Conservation (phyloP, 2,113 vertebrate species). For the Bubalus kerabau region DNA sequence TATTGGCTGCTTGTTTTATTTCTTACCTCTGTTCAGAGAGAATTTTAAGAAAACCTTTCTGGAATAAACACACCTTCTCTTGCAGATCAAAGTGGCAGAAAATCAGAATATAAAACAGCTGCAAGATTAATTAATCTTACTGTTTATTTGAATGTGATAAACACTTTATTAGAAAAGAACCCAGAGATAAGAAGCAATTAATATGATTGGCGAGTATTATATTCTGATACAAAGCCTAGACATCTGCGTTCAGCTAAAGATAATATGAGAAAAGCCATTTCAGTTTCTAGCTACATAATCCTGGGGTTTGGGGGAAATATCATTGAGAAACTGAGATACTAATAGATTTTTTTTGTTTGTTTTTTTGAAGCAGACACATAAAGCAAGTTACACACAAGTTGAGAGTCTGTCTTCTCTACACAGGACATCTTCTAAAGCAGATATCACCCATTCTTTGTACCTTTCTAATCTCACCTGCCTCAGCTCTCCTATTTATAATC, state of each 20-base stretch:
- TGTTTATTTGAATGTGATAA: conserved; percentile 17
- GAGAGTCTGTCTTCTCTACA: background rate
- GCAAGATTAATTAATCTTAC: conserved; percentile 58
- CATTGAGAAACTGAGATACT: background rate
- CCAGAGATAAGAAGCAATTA: conserved; percentile 61
- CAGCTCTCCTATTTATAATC: background rate
- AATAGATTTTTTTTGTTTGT: background rate
- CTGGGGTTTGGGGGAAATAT: background rate
- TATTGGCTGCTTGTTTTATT: background rate
- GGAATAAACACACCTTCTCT: conserved; percentile 29
- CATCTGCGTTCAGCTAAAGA: background rate
- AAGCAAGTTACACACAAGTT: background rate
- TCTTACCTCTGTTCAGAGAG: background rate
- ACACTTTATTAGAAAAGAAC: conserved; percentile 66
- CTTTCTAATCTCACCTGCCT: background rate
- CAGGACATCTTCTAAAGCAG: background rate
- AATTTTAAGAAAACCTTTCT: conserved; percentile 25
- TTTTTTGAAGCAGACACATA: background rate
- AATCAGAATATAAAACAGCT: conserved; percentile 44
- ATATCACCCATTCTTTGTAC: background rate
- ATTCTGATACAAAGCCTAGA: conserved; percentile 33
- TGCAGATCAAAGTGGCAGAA: conserved; percentile 26
- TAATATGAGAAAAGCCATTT: background rate
- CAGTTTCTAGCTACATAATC: conserved; percentile 33
- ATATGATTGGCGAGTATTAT: background rate